Evolutionary conservation across 2,888 invertebrate genomes (phyloP), one percentile per base, ranked within the genome.

Genomic region (Eueremaeus valkanovi): DNA sequence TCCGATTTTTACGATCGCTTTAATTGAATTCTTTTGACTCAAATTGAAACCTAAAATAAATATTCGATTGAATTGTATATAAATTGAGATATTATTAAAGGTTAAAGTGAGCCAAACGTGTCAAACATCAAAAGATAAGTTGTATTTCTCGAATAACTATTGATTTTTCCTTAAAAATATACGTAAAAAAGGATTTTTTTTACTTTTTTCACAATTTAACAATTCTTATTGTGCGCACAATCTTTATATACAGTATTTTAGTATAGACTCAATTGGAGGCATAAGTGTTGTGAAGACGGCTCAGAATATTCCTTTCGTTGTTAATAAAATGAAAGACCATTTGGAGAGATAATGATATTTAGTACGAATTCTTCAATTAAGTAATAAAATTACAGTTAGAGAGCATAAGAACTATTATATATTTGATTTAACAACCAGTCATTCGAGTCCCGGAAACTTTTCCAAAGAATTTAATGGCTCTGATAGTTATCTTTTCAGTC

Each of bases 361-460:
- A 27, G 27, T 55, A 9, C 24, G 55, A 55, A 27, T 11, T 21
- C 27, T 55, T 21, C 55, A 55, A 55, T 55, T 55, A 55, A 55
- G 55, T 55, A 55, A 18, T 55, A 55, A 55, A 55, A 55, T 55
- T 24, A 55, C 27, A 55, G n/a, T n/a, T n/a, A n/a, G n/a, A n/a
- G n/a, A n/a, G n/a, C n/a, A n/a, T n/a, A n/a, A n/a, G n/a, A n/a
- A n/a, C n/a, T n/a, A n/a, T n/a, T n/a, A n/a, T n/a, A n/a, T n/a
- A n/a, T n/a, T n/a, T n/a, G n/a, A n/a, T 24, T 24, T 55, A 55
- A 55, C 55, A 55, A 55, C 55, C n/a, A 21, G 27, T 55, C 27
- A 55, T 55, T 55, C 45, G 45, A 18, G 18, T 45, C 13, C 3
- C 45, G 18, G 18, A n/a, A n/a, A n/a, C n/a, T n/a, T n/a, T n/a